A percentile compares a stretch with the other conserved stretches of the same genome.
phyloP scores from a whole-genome alignment of 2,888 invertebrate genomes.

The Ormyrus pomaceus region DNA sequence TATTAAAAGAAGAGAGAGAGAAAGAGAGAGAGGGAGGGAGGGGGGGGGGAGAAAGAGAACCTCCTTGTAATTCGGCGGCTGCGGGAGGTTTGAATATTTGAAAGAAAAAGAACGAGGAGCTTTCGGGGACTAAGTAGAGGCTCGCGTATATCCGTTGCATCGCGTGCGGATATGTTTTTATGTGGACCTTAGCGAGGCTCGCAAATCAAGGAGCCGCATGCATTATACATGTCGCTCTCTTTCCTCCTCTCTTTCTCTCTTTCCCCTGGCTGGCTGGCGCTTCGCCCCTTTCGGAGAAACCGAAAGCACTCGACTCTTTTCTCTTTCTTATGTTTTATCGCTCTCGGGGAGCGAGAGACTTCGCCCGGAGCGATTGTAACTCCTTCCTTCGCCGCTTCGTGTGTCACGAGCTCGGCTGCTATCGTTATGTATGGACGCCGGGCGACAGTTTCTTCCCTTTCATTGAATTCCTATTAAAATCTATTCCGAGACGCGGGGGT shows the following conservation, averaged over 20 bases:
- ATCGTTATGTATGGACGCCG: not conserved
- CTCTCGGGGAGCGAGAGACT: too few relatives aligned
- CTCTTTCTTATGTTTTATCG: conserved; percentile 10
- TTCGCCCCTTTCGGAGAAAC: not conserved
- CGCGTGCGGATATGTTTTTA: not conserved
- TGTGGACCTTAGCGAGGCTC: conserved; percentile 55
- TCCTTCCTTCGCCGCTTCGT: not conserved
- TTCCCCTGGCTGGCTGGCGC: not conserved
- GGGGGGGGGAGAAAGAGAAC: not conserved
- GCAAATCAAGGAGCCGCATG: conserved; percentile 64
- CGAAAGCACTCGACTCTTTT: not conserved
- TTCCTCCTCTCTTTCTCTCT: not conserved
- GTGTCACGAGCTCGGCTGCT: not conserved
- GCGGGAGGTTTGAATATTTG: not conserved
- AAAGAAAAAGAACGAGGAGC: conserved; percentile 30
- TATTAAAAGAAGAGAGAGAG: not conserved
- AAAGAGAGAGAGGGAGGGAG: not conserved
- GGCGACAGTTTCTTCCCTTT: not conserved
- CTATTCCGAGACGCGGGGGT: too few relatives aligned
- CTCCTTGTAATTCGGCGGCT: conserved; percentile 16
- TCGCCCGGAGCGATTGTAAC: conserved; percentile 16
- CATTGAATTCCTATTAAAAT: not conserved
- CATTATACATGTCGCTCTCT: conserved; percentile 63
- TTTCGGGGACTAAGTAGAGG: conserved; percentile 30
- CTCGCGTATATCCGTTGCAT: not conserved